phyloP scores from a whole-genome alignment of 2,888 invertebrate species.

The Halictus quadricinctus region DNA sequence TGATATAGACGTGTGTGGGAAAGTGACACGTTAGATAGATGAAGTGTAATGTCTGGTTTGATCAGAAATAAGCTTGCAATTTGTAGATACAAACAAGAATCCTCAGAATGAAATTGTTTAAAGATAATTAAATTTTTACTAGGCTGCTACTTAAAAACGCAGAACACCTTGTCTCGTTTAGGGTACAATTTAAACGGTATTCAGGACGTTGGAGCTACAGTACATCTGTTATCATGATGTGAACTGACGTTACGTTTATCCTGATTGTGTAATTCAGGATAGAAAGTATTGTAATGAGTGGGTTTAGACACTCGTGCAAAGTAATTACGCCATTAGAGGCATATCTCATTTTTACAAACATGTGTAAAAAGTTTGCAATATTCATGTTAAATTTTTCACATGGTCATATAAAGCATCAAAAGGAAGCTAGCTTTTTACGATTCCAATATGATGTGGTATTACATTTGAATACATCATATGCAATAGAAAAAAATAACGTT shows the following conservation, averaged over 20 bases:
- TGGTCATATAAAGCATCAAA: slow-evolving; percentile 23
- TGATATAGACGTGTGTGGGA: slow-evolving; percentile 43
- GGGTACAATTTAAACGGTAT: slow-evolving; percentile 20
- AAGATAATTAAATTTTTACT: slow-evolving; percentile 38
- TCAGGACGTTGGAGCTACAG: slow-evolving; percentile 14
- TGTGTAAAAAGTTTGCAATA: slow-evolving; percentile 49
- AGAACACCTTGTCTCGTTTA: slow-evolving; percentile 29
- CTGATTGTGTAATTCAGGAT: slow-evolving; percentile 28
- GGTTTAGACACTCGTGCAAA: slow-evolving; percentile 24
- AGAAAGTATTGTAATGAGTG: slow-evolving; percentile 28
- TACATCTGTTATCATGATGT: slow-evolving; percentile 29
- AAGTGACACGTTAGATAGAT: slow-evolving; percentile 31
- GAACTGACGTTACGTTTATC: slow-evolving; percentile 23
- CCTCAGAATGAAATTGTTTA: slow-evolving; percentile 28
- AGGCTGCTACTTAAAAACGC: slow-evolving; percentile 35
- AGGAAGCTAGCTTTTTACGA: slow-evolving; percentile 48
- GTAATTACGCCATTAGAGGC: slow-evolving; percentile 33
- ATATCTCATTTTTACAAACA: slow-evolving; percentile 49
- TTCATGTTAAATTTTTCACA: slow-evolving; percentile 49
- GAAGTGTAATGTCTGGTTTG: slow-evolving; percentile 33
- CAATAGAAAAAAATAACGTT: slow-evolving; percentile 45
- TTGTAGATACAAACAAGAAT: slow-evolving; percentile 32
- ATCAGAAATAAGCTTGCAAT: slow-evolving; percentile 33
- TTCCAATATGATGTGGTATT: slow-evolving; percentile 34
- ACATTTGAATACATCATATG: slow-evolving; percentile 37